Percentiles rank a stretch among this genome's conserved stretches.
These are phyloP conservation scores for Cantharis flavilabris DNA, from an alignment of 2,888 invertebrate genomes.

Conservation along the genomic window DNA sequence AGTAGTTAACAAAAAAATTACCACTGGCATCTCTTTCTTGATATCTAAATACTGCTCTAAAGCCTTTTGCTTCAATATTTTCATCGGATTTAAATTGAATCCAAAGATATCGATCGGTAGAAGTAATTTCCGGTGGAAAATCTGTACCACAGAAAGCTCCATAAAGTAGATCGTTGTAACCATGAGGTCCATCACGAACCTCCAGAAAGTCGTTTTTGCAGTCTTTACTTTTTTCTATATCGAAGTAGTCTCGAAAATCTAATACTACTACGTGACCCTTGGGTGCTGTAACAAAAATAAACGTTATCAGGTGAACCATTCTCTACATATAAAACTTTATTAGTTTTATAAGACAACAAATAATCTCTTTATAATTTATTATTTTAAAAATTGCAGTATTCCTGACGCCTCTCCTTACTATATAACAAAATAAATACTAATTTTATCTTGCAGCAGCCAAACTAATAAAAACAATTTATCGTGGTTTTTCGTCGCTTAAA, in stretches of 20 bases:
- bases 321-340: background rate
- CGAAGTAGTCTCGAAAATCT: conserved; percentile 81
- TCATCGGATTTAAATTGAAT: conserved; percentile 80
- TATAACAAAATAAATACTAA: background rate
- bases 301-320: conserved; percentile 1
- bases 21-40: conserved; percentile 55
- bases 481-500: background rate
- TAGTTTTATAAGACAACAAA: background rate
- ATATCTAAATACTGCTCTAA: conserved; percentile 75
- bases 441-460: background rate
- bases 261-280: conserved; percentile 70
- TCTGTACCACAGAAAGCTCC: conserved; percentile 73
- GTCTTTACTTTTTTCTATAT: conserved; percentile 67
- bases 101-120: conserved; percentile 77
- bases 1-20: conserved; percentile 2
- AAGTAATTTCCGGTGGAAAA: conserved; percentile 74
- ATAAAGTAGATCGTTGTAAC: conserved; percentile 66
- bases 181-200: conserved; percentile 81
- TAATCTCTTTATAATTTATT: background rate
- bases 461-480: background rate
- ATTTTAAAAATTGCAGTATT: background rate
- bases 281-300: conserved; percentile 56
- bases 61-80: conserved; percentile 78
- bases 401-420: background rate
- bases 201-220: conserved; percentile 84